Base-by-base conservation (phyloP, 2,797 vertebrate species). In the Acanthurus tractus region DNA sequence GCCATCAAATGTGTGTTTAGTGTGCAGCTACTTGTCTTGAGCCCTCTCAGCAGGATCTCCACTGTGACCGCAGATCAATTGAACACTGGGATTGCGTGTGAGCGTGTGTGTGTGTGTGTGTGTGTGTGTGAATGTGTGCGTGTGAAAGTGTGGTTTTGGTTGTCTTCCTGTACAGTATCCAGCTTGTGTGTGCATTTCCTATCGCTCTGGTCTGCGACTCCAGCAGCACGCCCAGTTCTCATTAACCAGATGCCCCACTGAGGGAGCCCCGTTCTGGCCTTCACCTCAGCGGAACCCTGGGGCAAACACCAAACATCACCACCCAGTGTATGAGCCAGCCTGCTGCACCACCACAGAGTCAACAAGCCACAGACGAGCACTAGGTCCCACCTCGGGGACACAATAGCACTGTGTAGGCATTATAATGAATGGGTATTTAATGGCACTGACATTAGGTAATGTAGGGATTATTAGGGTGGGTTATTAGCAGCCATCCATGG, bases 401-500 rank as follows among this genome's bases (percentile, higher is more conserved):
- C 79, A 89, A 88, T 63, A 56, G 80, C 61, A 23, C 79, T 79
- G 75, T 89, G 89, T 88, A 86, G 76, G 83, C 83, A 78, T 82
- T 84, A 84, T 81, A 89, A 90, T 76, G 67, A 89, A 91, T 93
- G 85, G 80, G 69, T 67, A 78, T 91, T 92, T 94, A 93, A 89
- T 91, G 80, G 84, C 82, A 85, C 38, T 36, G 59, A 85, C 89
- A 86, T 94, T 90, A 91, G 86, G 87, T 79, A 90, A 92, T 86
- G 83, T 84, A 66, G 62, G 85, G 80, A 89, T 93, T 90, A 94
- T 94, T 94, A 94, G 90, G 92, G 81, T 90, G 88, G 89, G 88
- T 92, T 93, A 93, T 94, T 93, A 94, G 89, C 88, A 89, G 86
- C 88, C 91, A 91, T 92, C 88, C 93, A 81, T 90, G 87, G 63